Percentiles rank a stretch among this genome's conserved stretches.
Conservation (phyloP, 2,888 invertebrate species). For the Lasioglossum malachurum region DNA sequence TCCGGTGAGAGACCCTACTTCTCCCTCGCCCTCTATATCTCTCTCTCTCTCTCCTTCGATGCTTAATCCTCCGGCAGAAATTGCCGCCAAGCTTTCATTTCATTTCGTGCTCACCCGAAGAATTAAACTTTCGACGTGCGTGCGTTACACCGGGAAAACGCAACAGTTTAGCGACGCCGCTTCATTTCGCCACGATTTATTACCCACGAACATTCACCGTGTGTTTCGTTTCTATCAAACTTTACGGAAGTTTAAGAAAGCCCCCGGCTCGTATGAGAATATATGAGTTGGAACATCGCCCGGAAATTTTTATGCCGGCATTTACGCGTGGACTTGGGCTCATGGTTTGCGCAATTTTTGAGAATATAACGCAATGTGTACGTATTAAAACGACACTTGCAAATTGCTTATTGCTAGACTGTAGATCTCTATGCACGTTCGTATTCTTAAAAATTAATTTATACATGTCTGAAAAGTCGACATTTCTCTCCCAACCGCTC, state of each 20-base stretch:
- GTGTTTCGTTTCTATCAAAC: constrained; percentile 5
- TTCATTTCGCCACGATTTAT: neutral
- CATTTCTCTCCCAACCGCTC: no score
- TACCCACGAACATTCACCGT: neutral
- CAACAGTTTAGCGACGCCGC: constrained; percentile 5
- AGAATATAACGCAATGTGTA: neutral
- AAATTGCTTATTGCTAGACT: neutral
- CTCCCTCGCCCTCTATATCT: neutral
- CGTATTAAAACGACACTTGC: neutral
- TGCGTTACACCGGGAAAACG: neutral
- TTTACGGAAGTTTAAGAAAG: neutral
- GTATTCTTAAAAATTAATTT: neutral
- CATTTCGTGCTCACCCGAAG: constrained; percentile 66
- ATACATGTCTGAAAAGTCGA: no score
- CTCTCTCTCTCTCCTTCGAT: constrained; percentile 58
- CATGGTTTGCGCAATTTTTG: neutral
- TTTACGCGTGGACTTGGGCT: neutral
- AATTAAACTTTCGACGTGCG: constrained; percentile 61
- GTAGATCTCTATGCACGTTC: no score
- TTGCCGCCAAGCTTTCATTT: constrained; percentile 69
- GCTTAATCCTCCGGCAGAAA: constrained; percentile 76
- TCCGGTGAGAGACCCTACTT: constrained; percentile 7
- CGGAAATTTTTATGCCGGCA: neutral
- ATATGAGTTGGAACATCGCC: neutral
- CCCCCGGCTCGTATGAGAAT: neutral